Percentiles rank a stretch among this genome's conserved stretches.
Conservation (phyloP, 2,797 vertebrate genomes). For the Schizothorax lantsangensis region DNA sequence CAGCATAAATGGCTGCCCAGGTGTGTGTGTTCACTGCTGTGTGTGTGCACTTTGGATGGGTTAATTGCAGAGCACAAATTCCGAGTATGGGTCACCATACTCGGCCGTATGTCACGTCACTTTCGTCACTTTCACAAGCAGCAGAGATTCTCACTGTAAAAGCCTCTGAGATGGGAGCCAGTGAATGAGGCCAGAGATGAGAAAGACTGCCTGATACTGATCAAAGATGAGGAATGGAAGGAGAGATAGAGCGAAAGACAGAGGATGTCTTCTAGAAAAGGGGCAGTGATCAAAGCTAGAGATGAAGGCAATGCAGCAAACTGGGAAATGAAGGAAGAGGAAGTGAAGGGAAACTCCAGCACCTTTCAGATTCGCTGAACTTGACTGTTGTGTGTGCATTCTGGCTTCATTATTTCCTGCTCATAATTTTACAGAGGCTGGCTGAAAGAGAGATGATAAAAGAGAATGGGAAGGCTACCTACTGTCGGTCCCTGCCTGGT, state of each 20-base stretch:
- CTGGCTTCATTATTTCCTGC: conserved; percentile 58
- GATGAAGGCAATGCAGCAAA: conserved; percentile 71
- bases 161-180: conserved; percentile 20
- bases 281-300: conserved; percentile 76
- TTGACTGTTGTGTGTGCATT: conserved; percentile 46
- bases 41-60: no score
- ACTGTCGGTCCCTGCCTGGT: conserved; percentile 45
- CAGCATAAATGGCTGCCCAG: no score
- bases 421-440: conserved; percentile 40
- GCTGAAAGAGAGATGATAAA: conserved; percentile 50
- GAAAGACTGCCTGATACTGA: conserved; percentile 45
- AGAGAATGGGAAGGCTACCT: conserved; percentile 43
- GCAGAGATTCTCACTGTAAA: background rate
- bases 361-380: conserved; percentile 49
- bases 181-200: conserved; percentile 44
- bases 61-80: no score
- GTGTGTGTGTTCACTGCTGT: no score
- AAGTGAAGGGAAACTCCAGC: conserved; percentile 43
- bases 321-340: conserved; percentile 77
- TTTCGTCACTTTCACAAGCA: no score
- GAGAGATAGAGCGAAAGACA: conserved; percentile 27
- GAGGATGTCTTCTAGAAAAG: conserved; percentile 65
- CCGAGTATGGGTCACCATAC: no score
- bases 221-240: conserved; percentile 39
- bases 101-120: no score